A percentile compares a stretch with the other conserved stretches of the same genome.
These are phyloP conservation scores for Dendrolimus houi DNA, from an alignment of 2,888 invertebrate species.

Conservation along the genomic window DNA sequence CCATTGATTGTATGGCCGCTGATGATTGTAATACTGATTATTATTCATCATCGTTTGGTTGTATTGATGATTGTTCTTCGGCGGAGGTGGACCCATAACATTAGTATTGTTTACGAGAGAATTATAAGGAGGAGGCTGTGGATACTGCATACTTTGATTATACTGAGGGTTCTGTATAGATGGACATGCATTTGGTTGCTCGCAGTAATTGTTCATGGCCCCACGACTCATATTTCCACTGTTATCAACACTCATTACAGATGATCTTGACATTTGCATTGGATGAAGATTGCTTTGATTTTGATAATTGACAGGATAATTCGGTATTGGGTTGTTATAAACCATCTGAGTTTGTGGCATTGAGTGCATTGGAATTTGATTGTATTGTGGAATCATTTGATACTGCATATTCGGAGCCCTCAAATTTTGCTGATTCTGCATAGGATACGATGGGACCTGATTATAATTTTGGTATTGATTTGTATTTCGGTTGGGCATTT, in stretches of 20 bases:
- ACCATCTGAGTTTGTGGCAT: constrained; percentile 42
- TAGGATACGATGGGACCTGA: constrained; percentile 45
- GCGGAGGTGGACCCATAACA: constrained; percentile 67
- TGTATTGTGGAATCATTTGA: constrained; percentile 56
- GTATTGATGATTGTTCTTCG: constrained; percentile 66
- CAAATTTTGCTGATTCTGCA: constrained; percentile 49
- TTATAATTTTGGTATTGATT: constrained; percentile 57
- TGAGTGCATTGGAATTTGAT: constrained; percentile 43
- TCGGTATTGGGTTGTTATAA: constrained; percentile 50
- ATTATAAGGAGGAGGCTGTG: constrained; percentile 60
- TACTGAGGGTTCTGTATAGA: constrained; percentile 44
- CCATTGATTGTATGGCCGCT: constrained; percentile 64
- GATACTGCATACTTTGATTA: constrained; percentile 56
- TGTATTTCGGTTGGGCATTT: constrained; percentile 50
- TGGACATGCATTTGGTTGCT: constrained; percentile 41
- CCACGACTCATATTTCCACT: constrained; percentile 60
- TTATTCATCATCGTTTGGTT: constrained; percentile 69
- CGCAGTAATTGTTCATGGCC: constrained; percentile 54
- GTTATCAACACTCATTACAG: constrained; percentile 66
- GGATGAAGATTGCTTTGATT: constrained; percentile 54
- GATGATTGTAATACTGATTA: constrained; percentile 65
- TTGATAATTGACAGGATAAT: constrained; percentile 44
- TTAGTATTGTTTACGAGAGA: constrained; percentile 53
- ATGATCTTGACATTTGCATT: constrained; percentile 63
- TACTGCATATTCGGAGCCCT: constrained; percentile 56